Evolutionary conservation across 2,113 vertebrate genomes (phyloP).

Genomic region (Empidonax alnorum): DNA sequence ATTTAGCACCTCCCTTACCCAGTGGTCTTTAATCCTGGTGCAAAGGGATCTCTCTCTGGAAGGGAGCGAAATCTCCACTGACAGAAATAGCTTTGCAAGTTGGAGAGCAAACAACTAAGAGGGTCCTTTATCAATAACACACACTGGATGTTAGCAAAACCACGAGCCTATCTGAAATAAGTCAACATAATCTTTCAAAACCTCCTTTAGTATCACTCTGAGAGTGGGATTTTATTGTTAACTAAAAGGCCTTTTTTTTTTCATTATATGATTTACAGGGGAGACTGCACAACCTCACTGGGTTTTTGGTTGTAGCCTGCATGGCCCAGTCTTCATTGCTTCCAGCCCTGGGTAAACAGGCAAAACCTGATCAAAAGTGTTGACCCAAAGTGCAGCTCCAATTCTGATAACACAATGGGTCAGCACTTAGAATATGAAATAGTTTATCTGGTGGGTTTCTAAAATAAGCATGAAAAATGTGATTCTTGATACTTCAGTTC

Average conservation of each 20-base stretch:
- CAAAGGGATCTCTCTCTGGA: neutral
- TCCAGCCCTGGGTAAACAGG: neutral
- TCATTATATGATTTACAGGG: neutral
- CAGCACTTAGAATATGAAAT: neutral
- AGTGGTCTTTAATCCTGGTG: neutral
- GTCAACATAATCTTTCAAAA: slow-evolving; percentile 14
- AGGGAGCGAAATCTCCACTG: neutral
- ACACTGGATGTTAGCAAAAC: neutral
- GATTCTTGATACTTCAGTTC: neutral
- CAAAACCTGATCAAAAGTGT: neutral
- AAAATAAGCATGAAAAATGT: neutral
- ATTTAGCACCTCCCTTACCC: neutral
- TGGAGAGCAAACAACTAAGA: neutral
- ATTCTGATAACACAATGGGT: neutral
- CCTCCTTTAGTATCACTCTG: neutral
- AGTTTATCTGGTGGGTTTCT: neutral
- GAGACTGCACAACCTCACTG: neutral
- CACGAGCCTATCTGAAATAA: neutral
- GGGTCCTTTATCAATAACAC: neutral
- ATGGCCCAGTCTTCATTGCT: neutral
- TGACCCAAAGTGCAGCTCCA: neutral
- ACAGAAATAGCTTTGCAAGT: neutral
- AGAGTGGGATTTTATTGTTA: neutral
- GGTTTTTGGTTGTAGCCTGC: neutral
- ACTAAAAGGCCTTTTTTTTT: neutral